Evolutionary conservation across 2,113 vertebrate species (phyloP).

Genomic region (Corythornis madagascariensis): DNA sequence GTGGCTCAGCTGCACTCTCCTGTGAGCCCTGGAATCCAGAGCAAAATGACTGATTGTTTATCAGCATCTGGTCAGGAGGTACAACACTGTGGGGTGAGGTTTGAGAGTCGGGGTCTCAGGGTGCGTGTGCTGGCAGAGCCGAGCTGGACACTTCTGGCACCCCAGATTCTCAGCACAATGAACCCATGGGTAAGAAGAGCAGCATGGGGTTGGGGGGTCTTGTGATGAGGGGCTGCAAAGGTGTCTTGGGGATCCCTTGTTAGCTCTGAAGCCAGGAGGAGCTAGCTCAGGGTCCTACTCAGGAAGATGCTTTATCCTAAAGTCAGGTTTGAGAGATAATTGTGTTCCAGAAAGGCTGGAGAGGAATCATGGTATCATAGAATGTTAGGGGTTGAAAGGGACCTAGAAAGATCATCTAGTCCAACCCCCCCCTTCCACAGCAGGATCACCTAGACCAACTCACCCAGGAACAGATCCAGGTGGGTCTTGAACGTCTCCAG

Average conservation of each 20-base stretch:
- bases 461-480: too few species aligned
- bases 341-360: background rate
- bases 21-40: rapidly evolving
- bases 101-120: rapidly evolving
- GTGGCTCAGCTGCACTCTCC: background rate
- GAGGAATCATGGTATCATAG: background rate
- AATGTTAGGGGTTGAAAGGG: too few species aligned
- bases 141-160: rapidly evolving
- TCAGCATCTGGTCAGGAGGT: rapidly evolving
- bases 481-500: too few species aligned
- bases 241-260: rapidly evolving
- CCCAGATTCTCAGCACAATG: background rate
- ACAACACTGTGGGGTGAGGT: rapidly evolving
- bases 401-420: too few species aligned
- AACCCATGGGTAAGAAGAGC: background rate
- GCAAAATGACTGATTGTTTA: rapidly evolving
- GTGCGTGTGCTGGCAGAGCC: background rate
- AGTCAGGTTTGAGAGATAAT: background rate
- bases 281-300: rapidly evolving
- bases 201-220: rapidly evolving
- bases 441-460: too few species aligned
- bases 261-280: background rate
- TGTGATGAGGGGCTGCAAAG: background rate
- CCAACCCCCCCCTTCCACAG: too few species aligned
- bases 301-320: background rate